Evolutionary conservation across 1,140 invertebrate species (phyloP).

Genomic region (Drosophila kepulauana): DNA sequence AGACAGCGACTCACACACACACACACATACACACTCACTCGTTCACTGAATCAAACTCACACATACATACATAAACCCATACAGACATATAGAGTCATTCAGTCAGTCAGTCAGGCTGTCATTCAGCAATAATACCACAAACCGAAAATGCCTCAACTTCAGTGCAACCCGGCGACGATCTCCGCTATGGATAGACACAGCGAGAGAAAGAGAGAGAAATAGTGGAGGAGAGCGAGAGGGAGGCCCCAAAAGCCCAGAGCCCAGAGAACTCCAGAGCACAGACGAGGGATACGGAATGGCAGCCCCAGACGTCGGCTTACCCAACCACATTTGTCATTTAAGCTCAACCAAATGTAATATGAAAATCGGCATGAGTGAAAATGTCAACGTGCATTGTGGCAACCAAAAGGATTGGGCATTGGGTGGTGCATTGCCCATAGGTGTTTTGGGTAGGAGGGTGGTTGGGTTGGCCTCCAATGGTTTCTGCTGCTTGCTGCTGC

Average conservation of each 20-base stretch:
- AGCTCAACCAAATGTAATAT: slow-evolving; percentile 80
- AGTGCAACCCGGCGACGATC: slow-evolving; percentile 35
- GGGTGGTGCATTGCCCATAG: slow-evolving; percentile 21
- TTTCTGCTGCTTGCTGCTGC: neutral
- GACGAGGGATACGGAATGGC: slow-evolving; percentile 28
- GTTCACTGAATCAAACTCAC: slow-evolving; percentile 2
- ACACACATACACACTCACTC: slow-evolving; percentile 21
- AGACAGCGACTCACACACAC: slow-evolving; percentile 50
- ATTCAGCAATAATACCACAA: slow-evolving; percentile 74
- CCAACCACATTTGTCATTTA: slow-evolving; percentile 80
- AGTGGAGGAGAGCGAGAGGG: neutral
- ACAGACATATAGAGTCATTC: slow-evolving; percentile 42
- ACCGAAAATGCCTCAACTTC: slow-evolving; percentile 72
- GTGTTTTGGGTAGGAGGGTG: slow-evolving; percentile 1
- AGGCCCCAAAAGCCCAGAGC: neutral
- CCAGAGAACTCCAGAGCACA: neutral
- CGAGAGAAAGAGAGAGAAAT: slow-evolving; percentile 5
- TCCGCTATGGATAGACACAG: neutral
- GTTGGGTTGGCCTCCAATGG: slow-evolving; percentile 14
- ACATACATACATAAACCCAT: slow-evolving; percentile 17
- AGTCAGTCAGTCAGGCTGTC: slow-evolving; percentile 57
- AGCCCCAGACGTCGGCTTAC: slow-evolving; percentile 72
- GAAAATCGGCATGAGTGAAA: slow-evolving; percentile 77
- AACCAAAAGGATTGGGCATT: slow-evolving; percentile 19
- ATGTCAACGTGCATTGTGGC: slow-evolving; percentile 73